Evolutionary conservation across 2,888 invertebrate species (phyloP).

Genomic region (Rhingia rostrata): DNA sequence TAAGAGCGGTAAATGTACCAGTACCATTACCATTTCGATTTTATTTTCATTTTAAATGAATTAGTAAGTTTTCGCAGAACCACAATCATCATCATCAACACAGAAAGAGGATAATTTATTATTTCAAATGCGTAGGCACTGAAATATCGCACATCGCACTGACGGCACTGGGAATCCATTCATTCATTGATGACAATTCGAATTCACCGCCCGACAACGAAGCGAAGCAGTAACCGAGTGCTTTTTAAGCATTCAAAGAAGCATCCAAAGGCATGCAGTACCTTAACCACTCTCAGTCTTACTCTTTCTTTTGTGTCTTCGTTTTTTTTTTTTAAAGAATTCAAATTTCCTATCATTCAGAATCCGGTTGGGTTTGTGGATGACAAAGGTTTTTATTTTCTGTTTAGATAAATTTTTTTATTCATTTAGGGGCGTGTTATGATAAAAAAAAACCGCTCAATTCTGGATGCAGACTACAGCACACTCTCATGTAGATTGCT

Average conservation of each 20-base stretch:
- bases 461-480: constrained; percentile 6
- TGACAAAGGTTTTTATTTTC: constrained; percentile 39
- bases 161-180: constrained; percentile 49
- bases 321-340: constrained; percentile 32
- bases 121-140: constrained; percentile 72
- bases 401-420: constrained; percentile 14
- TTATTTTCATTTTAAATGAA: constrained; percentile 62
- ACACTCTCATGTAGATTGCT: constrained; percentile 19
- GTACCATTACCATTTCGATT: constrained; percentile 36
- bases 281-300: not conserved
- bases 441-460: constrained; percentile 17
- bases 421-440: constrained; percentile 43
- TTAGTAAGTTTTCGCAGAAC: constrained; percentile 58
- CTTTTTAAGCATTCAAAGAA: constrained; percentile 68
- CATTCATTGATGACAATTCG: constrained; percentile 72
- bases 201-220: constrained; percentile 52
- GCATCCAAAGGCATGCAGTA: constrained; percentile 5
- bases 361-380: constrained; percentile 60
- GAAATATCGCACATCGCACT: constrained; percentile 61
- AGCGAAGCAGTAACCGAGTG: constrained; percentile 17
- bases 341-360: constrained; percentile 66
- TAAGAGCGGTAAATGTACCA: constrained; percentile 10
- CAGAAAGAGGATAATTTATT: constrained; percentile 60
- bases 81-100: constrained; percentile 36
- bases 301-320: not conserved